These are phyloP conservation scores for Coenonympha arcania DNA, from an alignment of 2,888 invertebrate species.

Conservation along the genomic window DNA sequence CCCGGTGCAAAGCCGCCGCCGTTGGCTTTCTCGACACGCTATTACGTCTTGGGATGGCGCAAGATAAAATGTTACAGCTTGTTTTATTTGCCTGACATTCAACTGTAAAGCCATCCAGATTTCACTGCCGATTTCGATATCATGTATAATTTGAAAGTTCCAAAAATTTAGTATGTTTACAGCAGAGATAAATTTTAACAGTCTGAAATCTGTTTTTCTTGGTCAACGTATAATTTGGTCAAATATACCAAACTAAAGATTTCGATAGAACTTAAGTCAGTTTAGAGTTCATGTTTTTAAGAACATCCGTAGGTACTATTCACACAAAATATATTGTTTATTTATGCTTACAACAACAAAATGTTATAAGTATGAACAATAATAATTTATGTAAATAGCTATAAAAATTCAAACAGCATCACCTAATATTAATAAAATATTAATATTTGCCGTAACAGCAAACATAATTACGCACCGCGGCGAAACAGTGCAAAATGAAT, in stretches of 20 bases:
- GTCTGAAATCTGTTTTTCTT: no score
- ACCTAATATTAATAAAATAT: conserved; percentile 12
- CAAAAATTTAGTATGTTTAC: no score
- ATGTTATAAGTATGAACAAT: background rate
- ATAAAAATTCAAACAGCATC: conserved; percentile 11
- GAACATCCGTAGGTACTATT: no score
- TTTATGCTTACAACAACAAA: background rate
- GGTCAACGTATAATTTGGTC: no score
- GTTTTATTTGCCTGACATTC: conserved; percentile 2
- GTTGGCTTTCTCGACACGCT: conserved; percentile 33
- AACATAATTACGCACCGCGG: conserved; percentile 30
- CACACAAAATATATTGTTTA: no score
- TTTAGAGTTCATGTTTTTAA: no score
- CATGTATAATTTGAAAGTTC: no score
- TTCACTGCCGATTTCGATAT: background rate
- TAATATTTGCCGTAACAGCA: conserved; percentile 23
- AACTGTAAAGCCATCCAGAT: background rate
- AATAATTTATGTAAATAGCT: conserved; percentile 1
- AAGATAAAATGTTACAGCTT: conserved; percentile 8
- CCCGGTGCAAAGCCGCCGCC: conserved; percentile 30
- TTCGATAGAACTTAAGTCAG: no score
- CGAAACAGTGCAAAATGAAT: conserved; percentile 32
- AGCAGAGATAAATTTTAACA: background rate
- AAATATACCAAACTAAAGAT: no score
- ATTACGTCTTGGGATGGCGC: conserved; percentile 16